These are phyloP conservation scores for Helleia helle DNA, from an alignment of 2,888 invertebrate genomes.

Conservation along the genomic window DNA sequence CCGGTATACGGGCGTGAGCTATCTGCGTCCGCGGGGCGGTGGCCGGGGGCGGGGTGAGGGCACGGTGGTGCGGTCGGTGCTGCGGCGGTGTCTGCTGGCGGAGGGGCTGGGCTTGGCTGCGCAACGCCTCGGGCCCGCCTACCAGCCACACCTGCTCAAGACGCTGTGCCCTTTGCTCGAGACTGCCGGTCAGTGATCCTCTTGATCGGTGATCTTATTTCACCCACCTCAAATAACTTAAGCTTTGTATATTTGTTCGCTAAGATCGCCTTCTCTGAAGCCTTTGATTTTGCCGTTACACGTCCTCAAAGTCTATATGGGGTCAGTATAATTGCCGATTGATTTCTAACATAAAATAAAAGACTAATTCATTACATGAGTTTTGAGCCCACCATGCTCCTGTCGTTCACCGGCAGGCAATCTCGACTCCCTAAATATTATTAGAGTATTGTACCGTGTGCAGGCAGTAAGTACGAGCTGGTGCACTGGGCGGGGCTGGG, in stretches of 20 bases:
- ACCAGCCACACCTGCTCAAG: constrained; percentile 76
- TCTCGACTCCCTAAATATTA: no score
- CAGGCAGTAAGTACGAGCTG: constrained; percentile 78
- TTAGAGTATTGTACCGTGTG: constrained; percentile 15
- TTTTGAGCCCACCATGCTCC: no score
- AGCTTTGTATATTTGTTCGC: no score
- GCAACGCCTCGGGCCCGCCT: constrained; percentile 56
- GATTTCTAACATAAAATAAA: no score
- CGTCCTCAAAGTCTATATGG: no score
- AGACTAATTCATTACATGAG: no score
- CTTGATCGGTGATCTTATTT: no score
- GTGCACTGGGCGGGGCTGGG: constrained; percentile 76
- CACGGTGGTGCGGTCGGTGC: constrained; percentile 74
- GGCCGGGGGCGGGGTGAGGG: constrained; percentile 28
- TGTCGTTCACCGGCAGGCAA: no score
- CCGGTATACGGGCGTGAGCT: constrained; percentile 55
- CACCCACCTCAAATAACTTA: no score
- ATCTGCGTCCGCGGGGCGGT: constrained; percentile 27
- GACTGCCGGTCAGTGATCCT: constrained; percentile 79
- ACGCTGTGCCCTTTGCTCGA: constrained; percentile 80
- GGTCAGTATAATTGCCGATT: no score
- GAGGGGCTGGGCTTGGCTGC: constrained; percentile 82
- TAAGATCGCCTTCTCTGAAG: no score
- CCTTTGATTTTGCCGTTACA: no score
- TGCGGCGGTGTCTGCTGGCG: constrained; percentile 78